These are phyloP conservation scores for Ormia ochracea DNA, from an alignment of 2,888 invertebrate species.

Conservation along the genomic window DNA sequence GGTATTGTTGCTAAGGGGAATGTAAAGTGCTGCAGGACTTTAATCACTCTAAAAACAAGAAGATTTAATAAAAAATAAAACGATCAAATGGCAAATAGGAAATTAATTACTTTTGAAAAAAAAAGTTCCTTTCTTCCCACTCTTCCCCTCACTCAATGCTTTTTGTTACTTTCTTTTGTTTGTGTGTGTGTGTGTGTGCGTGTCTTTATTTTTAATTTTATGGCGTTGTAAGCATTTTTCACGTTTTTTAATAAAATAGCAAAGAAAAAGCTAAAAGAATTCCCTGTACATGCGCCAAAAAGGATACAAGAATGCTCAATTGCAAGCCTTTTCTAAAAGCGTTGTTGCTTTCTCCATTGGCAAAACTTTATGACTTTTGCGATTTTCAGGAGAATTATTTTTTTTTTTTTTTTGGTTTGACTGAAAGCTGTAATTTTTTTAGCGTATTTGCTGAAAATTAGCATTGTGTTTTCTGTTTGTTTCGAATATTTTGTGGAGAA, in stretches of 20 bases:
- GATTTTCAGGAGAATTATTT: conserved; percentile 30
- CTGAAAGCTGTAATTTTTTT: conserved; percentile 48
- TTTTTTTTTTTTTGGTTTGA: not conserved
- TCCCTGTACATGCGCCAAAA: conserved; percentile 4
- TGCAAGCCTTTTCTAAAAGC: not conserved
- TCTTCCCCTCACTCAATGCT: too few species aligned
- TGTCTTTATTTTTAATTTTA: not conserved
- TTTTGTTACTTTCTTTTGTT: not conserved
- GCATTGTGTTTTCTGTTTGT: conserved; percentile 28
- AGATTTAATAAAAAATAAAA: not conserved
- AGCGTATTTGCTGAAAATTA: conserved; percentile 53
- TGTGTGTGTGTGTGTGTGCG: not conserved
- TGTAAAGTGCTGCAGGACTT: not conserved
- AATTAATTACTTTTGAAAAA: not conserved
- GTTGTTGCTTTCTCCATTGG: not conserved
- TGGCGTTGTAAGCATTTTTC: conserved; percentile 48
- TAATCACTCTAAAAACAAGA: not conserved
- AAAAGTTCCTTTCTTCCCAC: not conserved
- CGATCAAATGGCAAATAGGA: not conserved
- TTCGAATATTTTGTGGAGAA: conserved; percentile 27
- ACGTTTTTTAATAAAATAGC: conserved; percentile 44
- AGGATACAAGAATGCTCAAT: conserved; percentile 13
- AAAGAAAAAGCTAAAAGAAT: conserved; percentile 4
- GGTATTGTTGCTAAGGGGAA: too few species aligned
- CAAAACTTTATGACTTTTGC: conserved; percentile 43